Evolutionary conservation across 2,113 vertebrate genomes (phyloP), one percentile per base, ranked within the genome.

Genomic region (Bujurquina vittata): DNA sequence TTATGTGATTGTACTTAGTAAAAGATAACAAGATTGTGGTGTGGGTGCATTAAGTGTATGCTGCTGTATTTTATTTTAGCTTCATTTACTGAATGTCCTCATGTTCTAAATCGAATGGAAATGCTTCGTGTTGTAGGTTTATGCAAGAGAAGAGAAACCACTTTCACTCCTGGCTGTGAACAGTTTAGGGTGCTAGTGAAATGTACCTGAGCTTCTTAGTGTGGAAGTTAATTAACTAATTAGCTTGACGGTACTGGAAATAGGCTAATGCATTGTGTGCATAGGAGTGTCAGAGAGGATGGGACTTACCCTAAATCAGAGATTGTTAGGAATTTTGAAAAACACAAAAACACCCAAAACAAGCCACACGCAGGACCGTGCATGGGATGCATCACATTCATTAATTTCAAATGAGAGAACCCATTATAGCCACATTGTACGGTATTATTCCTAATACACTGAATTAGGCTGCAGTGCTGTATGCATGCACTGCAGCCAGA

Each of bases 321-420:
- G 57, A 46, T 76, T 54, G 17, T 11, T 26, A 11, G 6, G 0
- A 58, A 23, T 60, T 60, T 60, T n/a, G 26, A 79, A 88, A 33
- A 33, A 59, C 7, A 56, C 37, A 79, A 43, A 11, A 49, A 33
- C n/a, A 69, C 14, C 35, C 7, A 7, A 35, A 40, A 74, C 5
- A 2, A 7, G 9, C 46, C 17, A 3, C 3, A 59, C 52, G 65
- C 29, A 12, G 26, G 46, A 72, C 67, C 59, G 33, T 69, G 10
- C 29, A 56, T 80, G 54, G 46, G 63, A 76, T 81, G 55, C 35
- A 81, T 80, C 62, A 17, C 10, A 61, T 40, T 73, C 35, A 91
- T 89, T 79, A 18, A 80, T 93, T 86, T 84, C n/a, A 57, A 55
- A 90, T 90, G 86, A 85, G 75, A 23, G 74, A 83, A 77, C 67